Evolutionary conservation across 2,888 invertebrate species (phyloP), one percentile per base, ranked within the genome.

Genomic region (Lumbricus terrestris): DNA sequence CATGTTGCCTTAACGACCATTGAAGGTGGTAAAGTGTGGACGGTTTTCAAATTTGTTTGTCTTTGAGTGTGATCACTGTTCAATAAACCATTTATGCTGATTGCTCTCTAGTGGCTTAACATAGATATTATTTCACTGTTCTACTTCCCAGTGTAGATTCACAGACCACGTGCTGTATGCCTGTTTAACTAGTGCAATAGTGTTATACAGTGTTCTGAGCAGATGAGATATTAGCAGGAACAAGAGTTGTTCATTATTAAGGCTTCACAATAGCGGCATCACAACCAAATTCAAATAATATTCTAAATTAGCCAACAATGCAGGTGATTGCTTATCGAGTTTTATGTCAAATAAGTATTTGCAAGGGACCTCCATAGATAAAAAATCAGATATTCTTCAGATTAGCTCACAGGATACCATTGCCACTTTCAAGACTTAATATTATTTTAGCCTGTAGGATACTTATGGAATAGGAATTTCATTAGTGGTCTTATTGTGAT

Each of bases 1-100:
- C 85, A 85, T 85, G 85, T 85, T 85, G 85, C 85, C 85, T 85
- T 85, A 85, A 85, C 85, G 85, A 85, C 85, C 85, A 37, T 85
- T 85, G 37, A 85, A 85, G 35, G 85, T 85, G 85, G 85, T 85
- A 85, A 85, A 85, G 85, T 85, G 85, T 85, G 85, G 85, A 85
- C 37, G 85, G 85, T 85, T 85, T 85, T 85, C 85, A 85, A 85
- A 29, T 85, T 35, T 85, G 37, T 85, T 35, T 35, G 85, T 85
- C 85, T 85, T 1, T 37, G 85, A 85, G 85, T 35, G 85, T 85
- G 85, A 34, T 85, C 85, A 13, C 35, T 85, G 35, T 85, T 85
- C 20, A 85, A 15, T 85, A 85, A 37, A 37, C 35, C 85, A 85
- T 85, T 85, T 85, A 85, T 85, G 34, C 33, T 35, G 20, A 34